Conservation (phyloP, 2,797 vertebrate genomes). For the Gambusia yucatana region DNA sequence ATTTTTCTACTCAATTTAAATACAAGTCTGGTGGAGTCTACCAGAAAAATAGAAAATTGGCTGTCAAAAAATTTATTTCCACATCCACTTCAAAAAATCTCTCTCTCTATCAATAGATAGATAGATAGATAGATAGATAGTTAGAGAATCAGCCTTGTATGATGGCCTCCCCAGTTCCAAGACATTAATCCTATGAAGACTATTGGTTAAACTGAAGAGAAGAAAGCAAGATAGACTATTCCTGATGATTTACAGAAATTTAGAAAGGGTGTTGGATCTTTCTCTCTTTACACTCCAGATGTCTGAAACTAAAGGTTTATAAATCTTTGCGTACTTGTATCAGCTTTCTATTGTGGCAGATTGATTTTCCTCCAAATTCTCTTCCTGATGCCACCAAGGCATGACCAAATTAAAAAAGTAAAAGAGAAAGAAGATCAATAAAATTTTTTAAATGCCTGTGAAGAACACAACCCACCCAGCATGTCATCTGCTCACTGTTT, state of each 20-base stretch:
- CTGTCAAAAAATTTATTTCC: neutral
- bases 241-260: neutral
- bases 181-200: neutral
- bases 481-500: conserved; percentile 18
- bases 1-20: neutral
- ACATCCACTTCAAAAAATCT: neutral
- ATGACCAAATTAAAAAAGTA: neutral
- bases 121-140: neutral
- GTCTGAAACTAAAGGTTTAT: neutral
- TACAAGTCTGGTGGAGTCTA: neutral
- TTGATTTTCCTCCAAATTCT: neutral
- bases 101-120: neutral
- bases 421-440: neutral
- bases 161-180: neutral
- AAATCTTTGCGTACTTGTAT: neutral
- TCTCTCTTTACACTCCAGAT: neutral
- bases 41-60: neutral
- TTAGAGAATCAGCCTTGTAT: neutral
- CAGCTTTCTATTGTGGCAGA: neutral
- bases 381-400: neutral
- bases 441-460: neutral
- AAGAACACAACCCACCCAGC: neutral
- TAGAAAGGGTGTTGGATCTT: neutral
- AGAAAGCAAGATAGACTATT: neutral
- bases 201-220: neutral